Percentiles rank a stretch among this genome's conserved stretches.
phyloP scores from a whole-genome alignment of 2,113 vertebrate genomes.

The Urocitellus parryii region DNA sequence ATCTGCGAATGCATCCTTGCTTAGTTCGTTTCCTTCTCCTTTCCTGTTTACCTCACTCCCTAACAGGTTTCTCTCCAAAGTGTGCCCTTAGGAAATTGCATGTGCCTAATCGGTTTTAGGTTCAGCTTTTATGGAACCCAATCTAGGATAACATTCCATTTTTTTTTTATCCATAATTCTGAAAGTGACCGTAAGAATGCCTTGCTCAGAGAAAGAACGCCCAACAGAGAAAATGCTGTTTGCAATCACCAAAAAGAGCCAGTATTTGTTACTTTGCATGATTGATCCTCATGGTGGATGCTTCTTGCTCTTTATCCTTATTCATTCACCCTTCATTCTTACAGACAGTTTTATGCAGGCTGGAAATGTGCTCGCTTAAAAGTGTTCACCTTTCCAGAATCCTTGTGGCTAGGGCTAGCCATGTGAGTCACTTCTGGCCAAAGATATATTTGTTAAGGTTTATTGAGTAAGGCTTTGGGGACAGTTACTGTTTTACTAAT shows the following conservation, averaged over 20 bases:
- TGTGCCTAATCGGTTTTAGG: background rate
- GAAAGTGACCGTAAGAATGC: conserved; percentile 54
- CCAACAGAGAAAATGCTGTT: conserved; percentile 17
- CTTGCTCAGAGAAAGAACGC: background rate
- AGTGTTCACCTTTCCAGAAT: background rate
- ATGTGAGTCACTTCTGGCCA: conserved; percentile 5
- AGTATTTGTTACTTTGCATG: conserved; percentile 8
- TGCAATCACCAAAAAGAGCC: background rate
- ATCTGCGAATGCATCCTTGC: background rate
- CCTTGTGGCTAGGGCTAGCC: background rate
- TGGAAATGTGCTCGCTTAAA: conserved; percentile 1
- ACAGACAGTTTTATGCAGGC: conserved; percentile 7
- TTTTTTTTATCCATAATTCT: conserved; percentile 49
- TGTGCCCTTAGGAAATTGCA: background rate
- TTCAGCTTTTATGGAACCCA: background rate
- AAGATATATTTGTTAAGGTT: background rate
- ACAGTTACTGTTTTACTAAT: conserved; percentile 21
- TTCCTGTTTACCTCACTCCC: background rate
- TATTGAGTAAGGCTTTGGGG: background rate
- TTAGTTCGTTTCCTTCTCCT: conserved; percentile 23
- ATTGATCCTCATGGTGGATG: background rate
- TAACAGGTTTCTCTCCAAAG: conserved; percentile 30
- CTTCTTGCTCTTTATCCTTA: conserved; percentile 48
- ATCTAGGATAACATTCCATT: background rate
- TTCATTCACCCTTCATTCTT: background rate